Conservation (phyloP, 2,888 invertebrate genomes). For the Sicus ferrugineus region DNA sequence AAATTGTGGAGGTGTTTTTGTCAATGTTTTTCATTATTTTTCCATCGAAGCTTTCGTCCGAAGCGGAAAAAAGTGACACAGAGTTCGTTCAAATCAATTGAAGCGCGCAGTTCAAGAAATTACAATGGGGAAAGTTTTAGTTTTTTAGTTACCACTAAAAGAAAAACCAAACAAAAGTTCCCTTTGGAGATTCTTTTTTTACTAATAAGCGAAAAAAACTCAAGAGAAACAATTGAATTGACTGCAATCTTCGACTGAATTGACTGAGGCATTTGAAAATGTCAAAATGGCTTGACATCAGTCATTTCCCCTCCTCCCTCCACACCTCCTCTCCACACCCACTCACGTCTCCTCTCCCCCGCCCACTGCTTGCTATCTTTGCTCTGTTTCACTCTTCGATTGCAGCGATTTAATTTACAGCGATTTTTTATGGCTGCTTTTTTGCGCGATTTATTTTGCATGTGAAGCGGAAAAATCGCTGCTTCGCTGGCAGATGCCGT, state of each 20-base stretch:
- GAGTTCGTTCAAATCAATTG: slow-evolving; percentile 18
- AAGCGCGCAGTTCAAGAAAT: not conserved
- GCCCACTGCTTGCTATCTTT: no score
- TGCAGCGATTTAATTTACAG: no score
- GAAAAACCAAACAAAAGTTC: not conserved
- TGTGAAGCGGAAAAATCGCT: no score
- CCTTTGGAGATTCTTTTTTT: no score
- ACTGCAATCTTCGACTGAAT: slow-evolving; percentile 12
- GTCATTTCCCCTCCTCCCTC: no score
- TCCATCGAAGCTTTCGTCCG: not conserved
- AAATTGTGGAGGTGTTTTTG: slow-evolving; percentile 20
- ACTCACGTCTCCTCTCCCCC: no score
- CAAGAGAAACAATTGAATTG: not conserved
- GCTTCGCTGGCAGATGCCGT: no score
- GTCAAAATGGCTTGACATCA: slow-evolving; percentile 19
- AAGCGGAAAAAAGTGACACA: not conserved
- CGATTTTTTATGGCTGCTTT: no score
- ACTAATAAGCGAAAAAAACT: not conserved
- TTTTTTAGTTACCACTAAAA: not conserved
- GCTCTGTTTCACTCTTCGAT: no score
- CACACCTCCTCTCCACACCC: no score
- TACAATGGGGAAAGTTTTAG: slow-evolving; percentile 23
- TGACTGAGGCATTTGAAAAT: not conserved
- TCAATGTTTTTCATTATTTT: not conserved
- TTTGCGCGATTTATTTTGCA: no score